Conservation (phyloP, 2,888 invertebrate genomes). For the Pteria penguin region DNA sequence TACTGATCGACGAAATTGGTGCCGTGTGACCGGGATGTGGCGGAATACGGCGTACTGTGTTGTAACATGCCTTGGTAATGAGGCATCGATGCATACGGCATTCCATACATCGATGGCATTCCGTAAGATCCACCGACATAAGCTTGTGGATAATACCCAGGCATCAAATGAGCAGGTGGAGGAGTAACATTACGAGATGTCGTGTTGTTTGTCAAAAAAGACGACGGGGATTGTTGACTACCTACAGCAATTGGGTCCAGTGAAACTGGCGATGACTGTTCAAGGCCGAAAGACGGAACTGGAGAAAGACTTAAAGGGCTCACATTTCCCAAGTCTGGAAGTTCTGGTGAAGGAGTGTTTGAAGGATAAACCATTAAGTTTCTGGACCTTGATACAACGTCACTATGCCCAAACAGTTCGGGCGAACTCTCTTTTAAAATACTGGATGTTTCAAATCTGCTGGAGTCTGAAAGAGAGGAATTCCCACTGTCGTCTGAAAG, state of each 20-base stretch:
- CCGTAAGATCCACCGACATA: too few species aligned
- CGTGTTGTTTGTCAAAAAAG: too few species aligned
- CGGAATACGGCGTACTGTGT: not conserved
- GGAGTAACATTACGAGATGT: too few species aligned
- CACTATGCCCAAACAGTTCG: not conserved
- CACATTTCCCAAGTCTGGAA: conserved; percentile 39
- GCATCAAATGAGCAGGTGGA: too few species aligned
- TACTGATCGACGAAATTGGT: not conserved
- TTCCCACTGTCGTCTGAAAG: conserved; percentile 8
- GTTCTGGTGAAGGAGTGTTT: conserved; percentile 31
- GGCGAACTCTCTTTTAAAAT: not conserved
- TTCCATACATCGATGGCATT: too few species aligned
- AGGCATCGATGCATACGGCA: too few species aligned
- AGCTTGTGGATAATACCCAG: too few species aligned
- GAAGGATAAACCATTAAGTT: too few species aligned
- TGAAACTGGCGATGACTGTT: not conserved
- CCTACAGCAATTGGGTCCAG: not conserved
- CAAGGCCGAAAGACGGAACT: not conserved
- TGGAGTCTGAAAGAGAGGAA: not conserved
- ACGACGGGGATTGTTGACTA: not conserved
- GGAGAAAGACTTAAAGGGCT: conserved; percentile 38
- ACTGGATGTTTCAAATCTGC: not conserved
- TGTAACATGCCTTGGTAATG: too few species aligned
- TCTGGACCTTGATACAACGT: not conserved
- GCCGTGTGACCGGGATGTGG: not conserved